Evolutionary conservation across 2,113 vertebrate species (phyloP).

Genomic region (Arizona elegans): DNA sequence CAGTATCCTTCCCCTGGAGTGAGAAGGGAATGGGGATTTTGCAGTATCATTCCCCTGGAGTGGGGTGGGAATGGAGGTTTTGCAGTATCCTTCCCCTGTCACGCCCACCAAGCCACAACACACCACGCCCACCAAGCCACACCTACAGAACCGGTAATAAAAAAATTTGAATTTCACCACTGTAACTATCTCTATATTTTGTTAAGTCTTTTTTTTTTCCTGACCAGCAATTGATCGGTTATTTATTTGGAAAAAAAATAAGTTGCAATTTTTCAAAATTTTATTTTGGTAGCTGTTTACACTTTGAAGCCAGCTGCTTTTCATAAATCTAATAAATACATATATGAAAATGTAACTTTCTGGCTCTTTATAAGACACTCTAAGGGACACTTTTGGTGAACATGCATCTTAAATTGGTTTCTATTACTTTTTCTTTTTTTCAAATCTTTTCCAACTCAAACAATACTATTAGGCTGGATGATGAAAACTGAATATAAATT

Average conservation of each 20-base stretch:
- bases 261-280: not conserved
- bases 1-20: too few species aligned
- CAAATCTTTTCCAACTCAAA: not conserved
- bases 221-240: not conserved
- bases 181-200: not conserved
- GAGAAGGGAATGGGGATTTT: too few species aligned
- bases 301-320: not conserved
- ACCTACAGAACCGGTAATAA: too few species aligned
- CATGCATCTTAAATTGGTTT: not conserved
- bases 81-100: too few species aligned
- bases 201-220: not conserved
- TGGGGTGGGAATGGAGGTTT: too few species aligned
- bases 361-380: not conserved
- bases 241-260: not conserved
- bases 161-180: too few species aligned
- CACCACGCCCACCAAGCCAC: too few species aligned
- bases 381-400: not conserved
- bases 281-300: not conserved
- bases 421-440: not conserved
- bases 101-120: too few species aligned
- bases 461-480: not conserved
- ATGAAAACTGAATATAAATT: slow-evolving; percentile 2
- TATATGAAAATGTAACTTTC: not conserved
- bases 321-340: not conserved
- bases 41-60: too few species aligned